Evolutionary conservation across 92 coral and sea anemone genomes (phyloP).

Genomic region (Umimayanthus kanabou): DNA sequence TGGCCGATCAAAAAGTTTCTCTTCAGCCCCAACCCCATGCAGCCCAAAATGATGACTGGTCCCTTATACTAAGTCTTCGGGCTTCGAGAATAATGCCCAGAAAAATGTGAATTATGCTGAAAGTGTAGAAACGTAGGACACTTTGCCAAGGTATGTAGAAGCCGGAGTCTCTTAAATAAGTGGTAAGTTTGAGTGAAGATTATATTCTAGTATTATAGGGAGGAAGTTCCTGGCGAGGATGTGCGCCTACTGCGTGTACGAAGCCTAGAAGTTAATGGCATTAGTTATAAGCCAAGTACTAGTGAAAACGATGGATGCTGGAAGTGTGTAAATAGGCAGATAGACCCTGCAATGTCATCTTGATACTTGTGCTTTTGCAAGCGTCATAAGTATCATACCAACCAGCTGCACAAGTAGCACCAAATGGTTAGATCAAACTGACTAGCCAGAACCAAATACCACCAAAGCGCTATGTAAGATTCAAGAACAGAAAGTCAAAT

Average conservation of each 20-base stretch:
- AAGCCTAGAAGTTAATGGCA: conserved; percentile 17
- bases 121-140: conserved; percentile 47
- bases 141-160: conserved; percentile 47
- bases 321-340: conserved; percentile 50
- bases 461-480: conserved; percentile 42
- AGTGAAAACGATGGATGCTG: conserved; percentile 40
- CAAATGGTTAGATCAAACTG: conserved; percentile 35
- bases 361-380: conserved; percentile 36
- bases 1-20: too few species aligned
- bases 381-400: conserved; percentile 46
- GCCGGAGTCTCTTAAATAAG: background rate
- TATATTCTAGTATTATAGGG: conserved; percentile 13
- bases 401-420: conserved; percentile 40
- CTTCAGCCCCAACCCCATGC: too few species aligned
- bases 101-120: conserved; percentile 39
- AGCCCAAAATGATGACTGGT: too few species aligned
- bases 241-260: conserved; percentile 40
- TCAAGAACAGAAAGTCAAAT: background rate
- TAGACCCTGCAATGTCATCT: conserved; percentile 10
- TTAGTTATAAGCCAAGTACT: background rate
- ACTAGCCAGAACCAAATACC: conserved; percentile 45
- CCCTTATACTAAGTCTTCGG: too few species aligned
- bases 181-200: background rate
- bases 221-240: conserved; percentile 17
- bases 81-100: conserved; percentile 6